Base-by-base conservation (phyloP, 92 coral and sea anemone genomes). In the Epizoanthus stellaris region DNA sequence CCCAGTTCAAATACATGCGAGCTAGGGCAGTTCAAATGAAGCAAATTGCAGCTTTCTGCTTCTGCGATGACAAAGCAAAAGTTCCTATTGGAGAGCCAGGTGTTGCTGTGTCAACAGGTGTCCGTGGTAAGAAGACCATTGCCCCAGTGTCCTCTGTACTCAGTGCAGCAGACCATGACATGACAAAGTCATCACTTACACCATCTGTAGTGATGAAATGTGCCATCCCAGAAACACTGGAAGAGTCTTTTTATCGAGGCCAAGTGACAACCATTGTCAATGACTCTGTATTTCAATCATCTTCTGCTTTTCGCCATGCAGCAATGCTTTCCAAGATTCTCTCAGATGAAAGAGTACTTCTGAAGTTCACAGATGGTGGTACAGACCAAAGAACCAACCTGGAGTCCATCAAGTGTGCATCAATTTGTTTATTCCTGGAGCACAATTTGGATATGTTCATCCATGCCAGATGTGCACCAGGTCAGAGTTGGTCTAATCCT, bases 31-130 rank as follows among this genome's bases (percentile, higher is more conserved):
- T 76, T 75, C 47, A 47, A 40, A 40, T 81, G 59, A 20, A 68
- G 52, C 42, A 74, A 61, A 42, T 64, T 17, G 14, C 30, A 25
- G 34, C 62, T 64, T 61, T 85, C 54, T 63, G 76, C 66, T 85
- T 76, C 47, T 65, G 62, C 66, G 88, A 88, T 67, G 91, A 88
- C 88, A 88, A 88, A 34, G 83, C 87, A 42, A 88, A 82, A 58
- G 77, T 85, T 19, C 67, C 67, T 82, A 38, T 88, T 82, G 91
- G 91, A 9, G 84, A 88, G 40, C 91, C 87, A 82, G 87, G 86
- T 19, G 64, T 25, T 45, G 83, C 79, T 14, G 85, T 88, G 30
- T 82, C 91, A 73, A 82, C 91, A 81, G 91, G 87, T 74, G 91
- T 82, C 10, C 39, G 87, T 12, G 91, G 88, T 14, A 82, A 39